These are phyloP conservation scores for Mesocentrotus franciscanus DNA, from an alignment of 53 echinoderm and acorn worm genomes.

Conservation along the genomic window DNA sequence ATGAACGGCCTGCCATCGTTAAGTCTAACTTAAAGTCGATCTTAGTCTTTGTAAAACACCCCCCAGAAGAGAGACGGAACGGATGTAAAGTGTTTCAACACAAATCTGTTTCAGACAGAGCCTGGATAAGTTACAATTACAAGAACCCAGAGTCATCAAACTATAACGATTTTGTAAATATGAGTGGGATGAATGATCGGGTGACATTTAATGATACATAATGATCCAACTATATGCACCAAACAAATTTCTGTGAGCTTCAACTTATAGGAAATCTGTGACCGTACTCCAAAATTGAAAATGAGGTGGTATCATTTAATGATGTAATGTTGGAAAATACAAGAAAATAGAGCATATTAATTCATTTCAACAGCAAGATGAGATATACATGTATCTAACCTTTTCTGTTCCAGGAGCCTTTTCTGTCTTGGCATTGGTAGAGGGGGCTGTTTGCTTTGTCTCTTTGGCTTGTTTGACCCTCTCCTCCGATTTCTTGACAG, in stretches of 20 bases:
- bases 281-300: neutral
- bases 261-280: neutral
- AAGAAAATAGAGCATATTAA: neutral
- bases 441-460: conserved; percentile 25
- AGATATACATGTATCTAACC: neutral
- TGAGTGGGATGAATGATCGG: too few relatives aligned
- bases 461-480: neutral
- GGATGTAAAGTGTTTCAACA: too few relatives aligned
- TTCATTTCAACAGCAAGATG: neutral
- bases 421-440: neutral
- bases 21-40: too few relatives aligned
- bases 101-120: too few relatives aligned
- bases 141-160: too few relatives aligned
- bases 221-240: too few relatives aligned
- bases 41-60: too few relatives aligned
- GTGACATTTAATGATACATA: too few relatives aligned
- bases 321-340: neutral
- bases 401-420: conserved; percentile 1
- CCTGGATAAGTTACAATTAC: too few relatives aligned
- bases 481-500: conserved; percentile 36
- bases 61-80: too few relatives aligned
- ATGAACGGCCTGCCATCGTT: too few relatives aligned
- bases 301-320: neutral
- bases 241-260: neutral
- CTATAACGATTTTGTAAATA: too few relatives aligned